Evolutionary conservation across 1,140 invertebrate genomes (phyloP).

Genomic region (Cyclargus thomasi): DNA sequence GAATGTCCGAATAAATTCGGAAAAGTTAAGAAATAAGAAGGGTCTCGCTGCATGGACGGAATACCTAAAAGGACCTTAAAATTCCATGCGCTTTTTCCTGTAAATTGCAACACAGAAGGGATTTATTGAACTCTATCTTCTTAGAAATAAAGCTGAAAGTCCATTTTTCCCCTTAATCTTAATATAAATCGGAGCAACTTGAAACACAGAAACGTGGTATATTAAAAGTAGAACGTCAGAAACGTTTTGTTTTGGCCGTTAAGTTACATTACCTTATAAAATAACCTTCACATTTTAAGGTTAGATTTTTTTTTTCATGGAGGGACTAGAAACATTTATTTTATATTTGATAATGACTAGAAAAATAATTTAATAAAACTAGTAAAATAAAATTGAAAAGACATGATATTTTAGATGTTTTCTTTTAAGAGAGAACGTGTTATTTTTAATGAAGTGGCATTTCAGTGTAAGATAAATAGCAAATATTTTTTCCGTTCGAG

Average conservation of each 20-base stretch:
- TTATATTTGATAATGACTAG: no score
- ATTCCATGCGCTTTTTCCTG: constrained; percentile 31
- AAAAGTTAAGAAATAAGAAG: constrained; percentile 45
- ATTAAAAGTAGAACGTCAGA: not conserved
- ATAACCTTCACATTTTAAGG: not conserved
- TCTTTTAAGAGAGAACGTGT: no score
- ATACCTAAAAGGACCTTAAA: constrained; percentile 56
- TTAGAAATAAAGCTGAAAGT: constrained; percentile 5
- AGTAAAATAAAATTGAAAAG: no score
- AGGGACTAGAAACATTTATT: no score
- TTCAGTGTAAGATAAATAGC: not conserved
- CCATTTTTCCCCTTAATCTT: not conserved
- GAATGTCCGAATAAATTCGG: constrained; percentile 42
- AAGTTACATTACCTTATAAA: not conserved
- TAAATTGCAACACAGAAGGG: not conserved
- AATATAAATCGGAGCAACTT: constrained; percentile 11
- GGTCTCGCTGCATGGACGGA: constrained; percentile 46
- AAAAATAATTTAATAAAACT: no score
- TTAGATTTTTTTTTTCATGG: no score
- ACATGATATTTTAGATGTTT: not conserved
- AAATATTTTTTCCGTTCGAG: not conserved
- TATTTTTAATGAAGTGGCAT: not conserved
- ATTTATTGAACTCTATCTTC: constrained; percentile 6
- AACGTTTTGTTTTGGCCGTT: not conserved
- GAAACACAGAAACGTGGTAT: not conserved